phyloP scores from a whole-genome alignment of 2,888 invertebrate genomes.

The Pogonocherus hispidulus region DNA sequence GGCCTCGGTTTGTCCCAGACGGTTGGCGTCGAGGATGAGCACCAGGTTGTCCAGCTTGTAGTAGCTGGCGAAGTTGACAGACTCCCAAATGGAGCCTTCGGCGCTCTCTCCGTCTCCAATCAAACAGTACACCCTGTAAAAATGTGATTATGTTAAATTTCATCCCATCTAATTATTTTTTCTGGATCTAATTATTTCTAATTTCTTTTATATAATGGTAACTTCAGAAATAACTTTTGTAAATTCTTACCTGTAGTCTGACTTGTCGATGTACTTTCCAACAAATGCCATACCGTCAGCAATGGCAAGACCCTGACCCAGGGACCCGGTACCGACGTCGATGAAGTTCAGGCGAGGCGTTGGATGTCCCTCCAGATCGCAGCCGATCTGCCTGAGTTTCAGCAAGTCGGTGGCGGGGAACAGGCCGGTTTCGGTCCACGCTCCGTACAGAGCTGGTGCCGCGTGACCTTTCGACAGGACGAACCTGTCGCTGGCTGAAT shows the following conservation, averaged over 20 bases:
- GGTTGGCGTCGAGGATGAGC: constrained; percentile 96
- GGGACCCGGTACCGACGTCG: constrained; percentile 98
- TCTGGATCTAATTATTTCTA: no score
- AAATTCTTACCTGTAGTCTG: constrained; percentile 76
- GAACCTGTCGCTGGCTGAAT: constrained; percentile 93
- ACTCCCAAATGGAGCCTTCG: constrained; percentile 98
- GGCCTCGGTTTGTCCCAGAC: constrained; percentile 96
- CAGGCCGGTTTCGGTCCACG: constrained; percentile 96
- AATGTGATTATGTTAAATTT: no score
- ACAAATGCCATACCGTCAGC: constrained; percentile 99
- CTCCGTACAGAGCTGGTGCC: constrained; percentile 97
- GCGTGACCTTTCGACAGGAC: constrained; percentile 99
- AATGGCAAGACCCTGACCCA: constrained; percentile 96
- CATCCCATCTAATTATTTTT: no score
- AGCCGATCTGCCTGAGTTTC: constrained; percentile 90
- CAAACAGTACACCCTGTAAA: constrained; percentile 88
- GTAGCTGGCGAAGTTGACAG: constrained; percentile 92
- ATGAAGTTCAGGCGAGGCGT: constrained; percentile 97
- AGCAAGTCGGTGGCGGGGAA: constrained; percentile 86
- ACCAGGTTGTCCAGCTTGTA: constrained; percentile 97
- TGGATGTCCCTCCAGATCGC: constrained; percentile 98
- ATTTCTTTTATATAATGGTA: no score
- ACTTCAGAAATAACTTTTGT: background rate
- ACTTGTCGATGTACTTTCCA: constrained; percentile 86
- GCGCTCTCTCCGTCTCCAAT: constrained; percentile 99